phyloP scores from a whole-genome alignment of 2,797 vertebrate genomes.

The Hephaestus fuliginosus region DNA sequence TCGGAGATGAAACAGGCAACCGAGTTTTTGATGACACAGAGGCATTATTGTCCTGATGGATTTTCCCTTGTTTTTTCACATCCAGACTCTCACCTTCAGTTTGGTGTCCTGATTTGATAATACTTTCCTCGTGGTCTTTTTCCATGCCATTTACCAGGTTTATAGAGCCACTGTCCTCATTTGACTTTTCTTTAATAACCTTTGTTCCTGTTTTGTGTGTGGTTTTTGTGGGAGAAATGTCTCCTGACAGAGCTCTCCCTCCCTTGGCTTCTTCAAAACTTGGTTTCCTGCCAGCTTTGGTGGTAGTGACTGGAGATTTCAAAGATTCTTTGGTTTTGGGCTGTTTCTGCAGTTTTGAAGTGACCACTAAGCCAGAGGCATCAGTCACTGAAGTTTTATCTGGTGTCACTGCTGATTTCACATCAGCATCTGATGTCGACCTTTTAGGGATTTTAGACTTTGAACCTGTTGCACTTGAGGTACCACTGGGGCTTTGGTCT shows the following conservation, averaged over 20 bases:
- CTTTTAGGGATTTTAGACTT: slow-evolving; percentile 85
- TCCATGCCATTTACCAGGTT: slow-evolving; percentile 63
- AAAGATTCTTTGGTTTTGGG: slow-evolving; percentile 64
- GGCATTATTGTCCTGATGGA: slow-evolving; percentile 44
- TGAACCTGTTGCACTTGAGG: slow-evolving; percentile 28
- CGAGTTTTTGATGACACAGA: slow-evolving; percentile 65
- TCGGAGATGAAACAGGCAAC: slow-evolving; percentile 69
- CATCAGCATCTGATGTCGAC: slow-evolving; percentile 66
- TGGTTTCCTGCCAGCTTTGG: slow-evolving; percentile 55
- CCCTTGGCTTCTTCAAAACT: slow-evolving; percentile 64
- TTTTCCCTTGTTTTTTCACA: slow-evolving; percentile 58
- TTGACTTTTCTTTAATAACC: slow-evolving; percentile 58
- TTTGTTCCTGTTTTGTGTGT: slow-evolving; percentile 48
- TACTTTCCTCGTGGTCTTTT: slow-evolving; percentile 47
- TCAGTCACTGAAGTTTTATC: slow-evolving; percentile 61
- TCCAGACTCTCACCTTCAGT: slow-evolving; percentile 48
- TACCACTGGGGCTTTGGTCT: slow-evolving; percentile 62
- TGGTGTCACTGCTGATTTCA: slow-evolving; percentile 70
- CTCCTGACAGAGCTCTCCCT: slow-evolving; percentile 45
- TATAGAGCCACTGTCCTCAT: slow-evolving; percentile 39
- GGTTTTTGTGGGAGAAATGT: slow-evolving; percentile 63
- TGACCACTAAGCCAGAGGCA: slow-evolving; percentile 1
- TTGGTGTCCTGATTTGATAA: slow-evolving; percentile 13
- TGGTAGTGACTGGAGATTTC: slow-evolving; percentile 34
- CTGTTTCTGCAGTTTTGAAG: slow-evolving; percentile 66